A percentile compares a stretch with the other conserved stretches of the same genome.
phyloP scores from a whole-genome alignment of 2,888 invertebrate species.

The Aleiodes testaceus region DNA sequence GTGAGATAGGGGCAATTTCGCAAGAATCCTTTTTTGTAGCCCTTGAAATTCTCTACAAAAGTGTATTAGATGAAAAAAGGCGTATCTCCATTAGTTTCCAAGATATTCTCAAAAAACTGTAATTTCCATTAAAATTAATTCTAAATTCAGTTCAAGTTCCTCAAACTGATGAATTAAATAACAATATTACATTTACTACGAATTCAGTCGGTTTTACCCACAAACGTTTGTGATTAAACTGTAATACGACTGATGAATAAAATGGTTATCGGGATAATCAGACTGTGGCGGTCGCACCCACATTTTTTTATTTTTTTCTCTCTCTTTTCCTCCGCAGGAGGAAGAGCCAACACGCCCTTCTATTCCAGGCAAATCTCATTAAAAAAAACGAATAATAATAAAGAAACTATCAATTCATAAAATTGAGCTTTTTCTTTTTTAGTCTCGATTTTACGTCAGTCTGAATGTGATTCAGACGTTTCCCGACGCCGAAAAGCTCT shows the following conservation, averaged over 20 bases:
- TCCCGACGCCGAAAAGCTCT: slow-evolving; percentile 46
- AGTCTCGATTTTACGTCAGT: no score
- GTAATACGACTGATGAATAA: slow-evolving; percentile 52
- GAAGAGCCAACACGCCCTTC: slow-evolving; percentile 23
- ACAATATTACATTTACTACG: neutral
- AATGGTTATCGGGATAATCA: slow-evolving; percentile 66
- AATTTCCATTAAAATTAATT: no score
- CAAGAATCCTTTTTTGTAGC: no score
- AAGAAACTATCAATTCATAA: no score
- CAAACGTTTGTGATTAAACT: slow-evolving; percentile 34
- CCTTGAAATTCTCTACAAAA: no score
- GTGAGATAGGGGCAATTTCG: no score
- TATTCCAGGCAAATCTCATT: slow-evolving; percentile 10
- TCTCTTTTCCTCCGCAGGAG: neutral
- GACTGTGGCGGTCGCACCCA: slow-evolving; percentile 58
- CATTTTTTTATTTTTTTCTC: slow-evolving; percentile 17
- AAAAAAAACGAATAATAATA: no score
- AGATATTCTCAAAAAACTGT: no score
- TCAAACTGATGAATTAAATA: neutral
- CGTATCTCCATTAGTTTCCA: no score
- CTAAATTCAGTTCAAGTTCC: neutral
- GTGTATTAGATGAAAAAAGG: no score
- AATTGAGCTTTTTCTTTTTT: no score
- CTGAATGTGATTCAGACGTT: slow-evolving; percentile 22
- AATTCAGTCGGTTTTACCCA: slow-evolving; percentile 1